phyloP scores from a whole-genome alignment of 2,797 vertebrate genomes.

The Fratercula arctica region DNA sequence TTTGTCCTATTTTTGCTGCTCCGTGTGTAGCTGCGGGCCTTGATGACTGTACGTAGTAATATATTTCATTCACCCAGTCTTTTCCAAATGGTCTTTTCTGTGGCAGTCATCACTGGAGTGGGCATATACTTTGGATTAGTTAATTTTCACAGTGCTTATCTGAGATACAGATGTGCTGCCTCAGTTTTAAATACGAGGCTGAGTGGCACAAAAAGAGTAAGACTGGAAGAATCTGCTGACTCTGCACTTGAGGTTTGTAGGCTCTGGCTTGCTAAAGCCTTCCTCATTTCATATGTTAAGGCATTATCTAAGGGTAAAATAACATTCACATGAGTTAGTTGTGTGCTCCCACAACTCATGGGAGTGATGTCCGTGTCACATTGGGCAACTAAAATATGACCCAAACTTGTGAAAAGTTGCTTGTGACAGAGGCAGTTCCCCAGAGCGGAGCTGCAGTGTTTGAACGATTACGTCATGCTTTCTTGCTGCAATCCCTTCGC shows the following conservation, averaged over 20 bases:
- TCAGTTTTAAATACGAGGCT: not conserved
- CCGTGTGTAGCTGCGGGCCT: not conserved
- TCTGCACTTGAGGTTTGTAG: not conserved
- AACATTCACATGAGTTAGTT: not conserved
- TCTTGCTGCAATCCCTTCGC: not conserved
- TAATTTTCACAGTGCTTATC: not conserved
- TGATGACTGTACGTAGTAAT: not conserved
- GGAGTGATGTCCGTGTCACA: not conserved
- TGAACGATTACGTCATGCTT: rapidly evolving
- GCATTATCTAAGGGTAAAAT: not conserved
- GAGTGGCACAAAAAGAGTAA: not conserved
- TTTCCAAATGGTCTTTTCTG: not conserved
- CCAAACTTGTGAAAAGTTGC: not conserved
- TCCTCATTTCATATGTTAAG: not conserved
- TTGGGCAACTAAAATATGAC: not conserved
- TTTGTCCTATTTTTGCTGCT: not conserved
- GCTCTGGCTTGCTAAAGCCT: not conserved
- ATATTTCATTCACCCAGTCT: not conserved
- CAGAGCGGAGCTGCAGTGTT: not conserved
- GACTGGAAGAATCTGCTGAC: not conserved
- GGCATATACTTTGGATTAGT: not conserved
- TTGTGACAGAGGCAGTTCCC: not conserved
- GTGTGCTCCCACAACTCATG: not conserved
- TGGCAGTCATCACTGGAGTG: not conserved
- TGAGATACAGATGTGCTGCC: not conserved